Conservation (phyloP, 2,888 invertebrate genomes). For the Mesochorus sp. region DNA sequence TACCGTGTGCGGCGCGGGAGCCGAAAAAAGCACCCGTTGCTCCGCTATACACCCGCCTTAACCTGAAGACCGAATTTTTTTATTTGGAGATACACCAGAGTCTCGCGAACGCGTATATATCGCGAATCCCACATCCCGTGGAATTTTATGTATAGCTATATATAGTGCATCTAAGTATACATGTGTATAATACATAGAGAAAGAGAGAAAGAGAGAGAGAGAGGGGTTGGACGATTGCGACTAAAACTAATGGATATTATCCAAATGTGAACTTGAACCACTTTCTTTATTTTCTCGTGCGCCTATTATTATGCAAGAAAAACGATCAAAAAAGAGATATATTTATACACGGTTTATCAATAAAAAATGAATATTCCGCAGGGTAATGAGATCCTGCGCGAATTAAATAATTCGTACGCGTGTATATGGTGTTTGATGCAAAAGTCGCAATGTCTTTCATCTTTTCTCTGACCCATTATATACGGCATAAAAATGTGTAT, state of each 20-base stretch:
- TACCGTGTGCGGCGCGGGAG: constrained; percentile 42
- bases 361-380: constrained; percentile 58
- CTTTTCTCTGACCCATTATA: background rate
- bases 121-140: no score
- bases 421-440: constrained; percentile 12
- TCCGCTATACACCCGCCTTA: constrained; percentile 29
- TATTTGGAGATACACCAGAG: constrained; percentile 28
- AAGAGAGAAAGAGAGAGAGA: no score
- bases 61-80: constrained; percentile 44
- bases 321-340: background rate
- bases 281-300: constrained; percentile 9
- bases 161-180: background rate
- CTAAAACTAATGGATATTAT: constrained; percentile 36
- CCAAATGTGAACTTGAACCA: constrained; percentile 29
- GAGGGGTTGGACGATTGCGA: no score
- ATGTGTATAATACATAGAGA: background rate
- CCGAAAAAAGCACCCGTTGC: constrained; percentile 39
- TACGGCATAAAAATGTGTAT: constrained; percentile 34
- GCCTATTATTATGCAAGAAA: constrained; percentile 32
- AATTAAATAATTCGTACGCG: background rate
- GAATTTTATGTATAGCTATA: background rate
- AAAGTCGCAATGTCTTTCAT: constrained; percentile 30
- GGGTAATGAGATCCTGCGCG: constrained; percentile 21
- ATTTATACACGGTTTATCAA: constrained; percentile 17
- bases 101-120: constrained; percentile 5